Evolutionary conservation across 2,113 vertebrate species (phyloP).

Genomic region (Ageneiosus marmoratus): DNA sequence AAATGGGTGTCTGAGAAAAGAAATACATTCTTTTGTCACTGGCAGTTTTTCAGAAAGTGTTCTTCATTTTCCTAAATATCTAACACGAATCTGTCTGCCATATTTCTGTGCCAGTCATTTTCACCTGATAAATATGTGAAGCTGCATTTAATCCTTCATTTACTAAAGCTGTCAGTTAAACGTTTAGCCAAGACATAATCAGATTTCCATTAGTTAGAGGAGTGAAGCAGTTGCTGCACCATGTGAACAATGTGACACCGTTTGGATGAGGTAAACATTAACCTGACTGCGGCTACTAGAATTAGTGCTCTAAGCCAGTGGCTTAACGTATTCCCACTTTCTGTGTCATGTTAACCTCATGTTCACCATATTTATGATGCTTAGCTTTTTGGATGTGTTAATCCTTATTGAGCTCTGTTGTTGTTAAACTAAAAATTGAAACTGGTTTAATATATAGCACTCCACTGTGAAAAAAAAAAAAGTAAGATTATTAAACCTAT

Average conservation of each 20-base stretch:
- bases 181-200: conserved; percentile 35
- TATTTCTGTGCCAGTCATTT: conserved; percentile 25
- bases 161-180: conserved; percentile 26
- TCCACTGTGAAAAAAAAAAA: neutral
- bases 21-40: conserved; percentile 4
- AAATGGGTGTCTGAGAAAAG: conserved; percentile 2
- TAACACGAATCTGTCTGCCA: conserved; percentile 8
- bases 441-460: neutral
- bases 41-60: neutral
- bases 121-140: conserved; percentile 37
- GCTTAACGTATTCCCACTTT: conserved; percentile 29
- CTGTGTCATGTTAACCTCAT: conserved; percentile 42
- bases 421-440: neutral
- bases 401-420: conserved; percentile 25
- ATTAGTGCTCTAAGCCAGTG: conserved; percentile 61
- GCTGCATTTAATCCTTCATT: conserved; percentile 23
- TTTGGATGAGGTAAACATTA: conserved; percentile 59
- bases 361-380: conserved; percentile 43
- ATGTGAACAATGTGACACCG: conserved; percentile 36
- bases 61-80: conserved; percentile 36
- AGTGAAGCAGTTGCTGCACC: conserved; percentile 21
- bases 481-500: neutral
- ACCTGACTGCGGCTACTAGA: conserved; percentile 63
- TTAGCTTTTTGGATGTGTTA: conserved; percentile 42
- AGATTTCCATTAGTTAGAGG: conserved; percentile 5